These are phyloP conservation scores for Drosophila biarmipes DNA, from an alignment of 1,140 invertebrate genomes.

Conservation along the genomic window DNA sequence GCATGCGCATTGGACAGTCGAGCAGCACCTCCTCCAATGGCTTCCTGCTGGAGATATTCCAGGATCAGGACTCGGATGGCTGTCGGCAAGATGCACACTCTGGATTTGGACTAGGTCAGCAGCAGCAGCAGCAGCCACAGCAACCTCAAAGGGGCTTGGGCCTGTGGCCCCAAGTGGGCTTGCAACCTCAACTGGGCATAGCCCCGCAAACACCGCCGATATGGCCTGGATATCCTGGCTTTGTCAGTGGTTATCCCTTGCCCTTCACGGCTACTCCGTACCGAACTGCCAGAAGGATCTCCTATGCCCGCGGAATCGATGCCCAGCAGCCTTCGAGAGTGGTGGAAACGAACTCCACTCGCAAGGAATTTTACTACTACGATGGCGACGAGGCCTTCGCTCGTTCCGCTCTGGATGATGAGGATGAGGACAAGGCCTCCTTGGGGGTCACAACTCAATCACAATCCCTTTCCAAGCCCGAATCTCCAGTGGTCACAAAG, in stretches of 20 bases:
- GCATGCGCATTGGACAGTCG: slow-evolving; percentile 72
- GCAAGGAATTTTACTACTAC: slow-evolving; percentile 79
- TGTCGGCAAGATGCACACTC: slow-evolving; percentile 27
- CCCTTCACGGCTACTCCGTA: slow-evolving; percentile 56
- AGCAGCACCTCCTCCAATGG: slow-evolving; percentile 80
- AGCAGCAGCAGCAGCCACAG: slow-evolving; percentile 12
- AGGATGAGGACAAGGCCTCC: slow-evolving; percentile 26
- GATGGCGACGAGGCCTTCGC: slow-evolving; percentile 79
- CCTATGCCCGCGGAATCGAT: slow-evolving; percentile 57
- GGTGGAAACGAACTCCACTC: slow-evolving; percentile 77
- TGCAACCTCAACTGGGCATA: slow-evolving; percentile 23
- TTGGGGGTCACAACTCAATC: neutral
- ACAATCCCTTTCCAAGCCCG: neutral
- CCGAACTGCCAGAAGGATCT: slow-evolving; percentile 54
- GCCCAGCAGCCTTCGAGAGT: slow-evolving; percentile 64
- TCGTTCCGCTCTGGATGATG: slow-evolving; percentile 58
- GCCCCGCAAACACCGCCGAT: slow-evolving; percentile 17
- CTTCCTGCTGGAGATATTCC: slow-evolving; percentile 86
- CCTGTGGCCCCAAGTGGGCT: slow-evolving; percentile 22
- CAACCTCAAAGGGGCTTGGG: slow-evolving; percentile 21
- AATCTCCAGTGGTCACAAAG: slow-evolving; percentile 32
- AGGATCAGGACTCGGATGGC: slow-evolving; percentile 85
- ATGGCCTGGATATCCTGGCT: slow-evolving; percentile 37
- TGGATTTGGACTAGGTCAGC: slow-evolving; percentile 31
- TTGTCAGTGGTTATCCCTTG: slow-evolving; percentile 39